A percentile compares a stretch with the other conserved stretches of the same genome.
Conservation (phyloP, 2,113 vertebrate species). For the Elaphurus davidianus region DNA sequence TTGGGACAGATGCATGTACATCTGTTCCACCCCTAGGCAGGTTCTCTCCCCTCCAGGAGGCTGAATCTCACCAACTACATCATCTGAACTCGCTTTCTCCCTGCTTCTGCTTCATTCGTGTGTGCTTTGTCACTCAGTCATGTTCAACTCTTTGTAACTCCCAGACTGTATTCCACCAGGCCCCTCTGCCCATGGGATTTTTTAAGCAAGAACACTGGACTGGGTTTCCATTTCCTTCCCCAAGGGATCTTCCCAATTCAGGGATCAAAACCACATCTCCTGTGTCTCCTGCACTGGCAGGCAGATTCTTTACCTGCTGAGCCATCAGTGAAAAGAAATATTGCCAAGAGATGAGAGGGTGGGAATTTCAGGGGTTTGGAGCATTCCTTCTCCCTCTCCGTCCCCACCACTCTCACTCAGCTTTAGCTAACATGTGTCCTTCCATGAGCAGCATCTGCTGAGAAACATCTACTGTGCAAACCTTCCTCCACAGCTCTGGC, state of each 20-base stretch:
- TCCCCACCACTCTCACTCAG: not conserved
- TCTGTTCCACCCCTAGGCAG: not conserved
- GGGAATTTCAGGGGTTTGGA: not conserved
- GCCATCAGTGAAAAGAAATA: not conserved
- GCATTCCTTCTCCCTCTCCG: not conserved
- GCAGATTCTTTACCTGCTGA: not conserved
- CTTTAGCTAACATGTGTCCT: not conserved
- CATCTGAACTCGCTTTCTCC: not conserved
- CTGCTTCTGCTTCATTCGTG: not conserved
- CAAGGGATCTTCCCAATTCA: not conserved
- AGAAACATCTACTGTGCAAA: not conserved
- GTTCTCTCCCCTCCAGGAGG: not conserved
- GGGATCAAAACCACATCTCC: not conserved
- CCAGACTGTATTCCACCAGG: not conserved
- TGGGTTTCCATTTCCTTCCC: not conserved
- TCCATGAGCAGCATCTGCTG: not conserved
- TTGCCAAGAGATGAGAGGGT: not conserved
- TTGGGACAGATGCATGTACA: not conserved
- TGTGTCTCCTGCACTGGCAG: not conserved
- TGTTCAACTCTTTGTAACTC: not conserved
- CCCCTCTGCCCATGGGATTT: not conserved
- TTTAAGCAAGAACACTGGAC: not conserved
- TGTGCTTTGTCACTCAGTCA: not conserved
- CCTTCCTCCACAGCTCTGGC: not conserved
- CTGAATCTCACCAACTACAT: not conserved